Percentiles rank a stretch among this genome's conserved stretches.
Evolutionary conservation across 1,140 invertebrate species (phyloP).

Genomic region (Pseudoatta argentina): DNA sequence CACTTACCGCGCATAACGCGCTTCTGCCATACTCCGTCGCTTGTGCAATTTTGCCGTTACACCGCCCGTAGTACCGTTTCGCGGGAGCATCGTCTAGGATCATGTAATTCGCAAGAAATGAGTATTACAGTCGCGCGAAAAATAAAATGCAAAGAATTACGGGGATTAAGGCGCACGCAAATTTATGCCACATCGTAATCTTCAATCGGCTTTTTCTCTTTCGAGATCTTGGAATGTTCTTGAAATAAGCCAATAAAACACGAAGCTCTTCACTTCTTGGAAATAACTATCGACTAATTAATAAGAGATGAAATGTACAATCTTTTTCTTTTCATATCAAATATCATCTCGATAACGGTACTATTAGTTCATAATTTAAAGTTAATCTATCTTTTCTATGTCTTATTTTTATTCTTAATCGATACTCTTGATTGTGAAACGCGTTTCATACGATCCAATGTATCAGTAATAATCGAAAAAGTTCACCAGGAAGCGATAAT

Average conservation of each 20-base stretch:
- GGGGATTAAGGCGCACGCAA: neutral
- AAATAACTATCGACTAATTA: neutral
- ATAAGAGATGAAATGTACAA: neutral
- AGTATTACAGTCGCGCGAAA: slow-evolving; percentile 39
- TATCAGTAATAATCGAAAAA: slow-evolving; percentile 38
- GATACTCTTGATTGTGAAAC: neutral
- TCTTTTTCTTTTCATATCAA: neutral
- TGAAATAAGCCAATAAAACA: neutral
- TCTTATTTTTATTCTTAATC: neutral
- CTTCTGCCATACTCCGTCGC: slow-evolving; percentile 42
- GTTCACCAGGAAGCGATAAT: slow-evolving; percentile 3
- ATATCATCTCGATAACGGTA: neutral
- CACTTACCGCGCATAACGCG: slow-evolving; percentile 47
- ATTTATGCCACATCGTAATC: slow-evolving; percentile 12
- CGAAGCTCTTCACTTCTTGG: neutral
- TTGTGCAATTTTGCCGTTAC: slow-evolving; percentile 64
- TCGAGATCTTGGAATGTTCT: neutral
- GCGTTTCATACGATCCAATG: neutral
- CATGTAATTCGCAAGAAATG: slow-evolving; percentile 54
- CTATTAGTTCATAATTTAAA: neutral
- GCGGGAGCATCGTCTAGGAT: slow-evolving; percentile 42
- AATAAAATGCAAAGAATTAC: slow-evolving; percentile 30
- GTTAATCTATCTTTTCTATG: slow-evolving; percentile 1
- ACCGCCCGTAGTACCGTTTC: slow-evolving; percentile 50
- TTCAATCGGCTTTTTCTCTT: neutral